A percentile compares a stretch with the other conserved stretches of the same genome.
Conservation (phyloP, 2,888 invertebrate genomes). For the Cepaea hortensis region DNA sequence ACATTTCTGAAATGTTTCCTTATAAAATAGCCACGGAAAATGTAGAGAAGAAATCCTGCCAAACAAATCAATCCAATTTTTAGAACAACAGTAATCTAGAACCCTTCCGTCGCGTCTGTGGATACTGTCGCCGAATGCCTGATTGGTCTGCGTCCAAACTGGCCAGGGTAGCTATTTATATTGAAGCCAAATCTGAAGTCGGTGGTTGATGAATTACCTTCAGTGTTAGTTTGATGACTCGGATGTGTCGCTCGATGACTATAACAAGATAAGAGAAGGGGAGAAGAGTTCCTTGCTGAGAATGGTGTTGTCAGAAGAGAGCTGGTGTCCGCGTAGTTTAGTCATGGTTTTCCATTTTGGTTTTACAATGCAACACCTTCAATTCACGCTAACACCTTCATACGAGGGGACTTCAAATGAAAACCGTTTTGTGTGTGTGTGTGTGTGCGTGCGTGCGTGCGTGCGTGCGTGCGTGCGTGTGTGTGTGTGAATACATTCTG, state of each 20-base stretch:
- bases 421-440: too few species aligned
- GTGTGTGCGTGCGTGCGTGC: too few species aligned
- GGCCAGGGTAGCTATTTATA: background rate
- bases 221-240: constrained; percentile 4
- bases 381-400: too few species aligned
- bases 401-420: too few species aligned
- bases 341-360: too few species aligned
- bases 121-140: background rate
- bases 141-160: constrained; percentile 9
- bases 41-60: background rate
- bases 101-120: background rate
- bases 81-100: background rate
- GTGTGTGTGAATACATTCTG: too few species aligned
- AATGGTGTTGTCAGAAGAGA: background rate
- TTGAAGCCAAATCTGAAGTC: constrained; percentile 1
- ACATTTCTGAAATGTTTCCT: too few species aligned
- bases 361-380: too few species aligned
- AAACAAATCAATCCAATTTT: background rate
- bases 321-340: background rate
- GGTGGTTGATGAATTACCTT: background rate
- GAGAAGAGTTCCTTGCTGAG: background rate
- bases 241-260: background rate
- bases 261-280: background rate
- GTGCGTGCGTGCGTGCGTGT: too few species aligned
- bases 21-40: background rate